phyloP scores from a whole-genome alignment of 2,888 invertebrate genomes.

The Leucania comma region DNA sequence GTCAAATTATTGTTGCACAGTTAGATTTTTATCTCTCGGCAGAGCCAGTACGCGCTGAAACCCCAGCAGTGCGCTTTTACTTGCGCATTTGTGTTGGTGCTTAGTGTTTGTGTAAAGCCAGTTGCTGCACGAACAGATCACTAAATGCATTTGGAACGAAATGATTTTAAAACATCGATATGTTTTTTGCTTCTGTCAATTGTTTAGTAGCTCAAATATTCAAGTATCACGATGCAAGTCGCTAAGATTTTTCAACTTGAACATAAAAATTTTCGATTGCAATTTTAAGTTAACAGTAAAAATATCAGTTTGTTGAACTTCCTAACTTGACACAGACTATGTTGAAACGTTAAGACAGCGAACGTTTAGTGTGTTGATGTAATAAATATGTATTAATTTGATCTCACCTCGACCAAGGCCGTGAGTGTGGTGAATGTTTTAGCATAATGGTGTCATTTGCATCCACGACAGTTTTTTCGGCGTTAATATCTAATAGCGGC shows the following conservation, averaged over 20 bases:
- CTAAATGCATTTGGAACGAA: not conserved
- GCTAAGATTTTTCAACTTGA: not conserved
- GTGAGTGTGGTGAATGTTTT: conserved; percentile 83
- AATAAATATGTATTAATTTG: conserved; percentile 36
- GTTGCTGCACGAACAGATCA: not conserved
- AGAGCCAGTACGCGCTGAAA: not conserved
- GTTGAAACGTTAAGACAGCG: not conserved
- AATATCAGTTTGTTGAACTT: not conserved
- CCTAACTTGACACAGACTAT: not conserved
- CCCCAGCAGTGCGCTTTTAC: not conserved
- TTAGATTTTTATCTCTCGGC: not conserved
- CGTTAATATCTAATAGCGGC: conserved; percentile 76
- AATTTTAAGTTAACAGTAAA: conserved; percentile 3
- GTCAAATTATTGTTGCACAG: not conserved
- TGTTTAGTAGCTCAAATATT: not conserved
- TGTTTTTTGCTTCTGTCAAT: not conserved
- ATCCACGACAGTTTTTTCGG: conserved; percentile 71
- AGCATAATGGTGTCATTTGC: conserved; percentile 83
- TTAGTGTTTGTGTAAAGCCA: not conserved
- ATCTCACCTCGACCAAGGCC: conserved; percentile 85
- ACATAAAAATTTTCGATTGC: not conserved
- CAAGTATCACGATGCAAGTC: not conserved
- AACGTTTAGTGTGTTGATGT: conserved; percentile 13
- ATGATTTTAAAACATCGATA: no score
- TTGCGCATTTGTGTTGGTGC: not conserved